Evolutionary conservation across 1,140 invertebrate species (phyloP).

Genomic region (Mercenaria mercenaria): DNA sequence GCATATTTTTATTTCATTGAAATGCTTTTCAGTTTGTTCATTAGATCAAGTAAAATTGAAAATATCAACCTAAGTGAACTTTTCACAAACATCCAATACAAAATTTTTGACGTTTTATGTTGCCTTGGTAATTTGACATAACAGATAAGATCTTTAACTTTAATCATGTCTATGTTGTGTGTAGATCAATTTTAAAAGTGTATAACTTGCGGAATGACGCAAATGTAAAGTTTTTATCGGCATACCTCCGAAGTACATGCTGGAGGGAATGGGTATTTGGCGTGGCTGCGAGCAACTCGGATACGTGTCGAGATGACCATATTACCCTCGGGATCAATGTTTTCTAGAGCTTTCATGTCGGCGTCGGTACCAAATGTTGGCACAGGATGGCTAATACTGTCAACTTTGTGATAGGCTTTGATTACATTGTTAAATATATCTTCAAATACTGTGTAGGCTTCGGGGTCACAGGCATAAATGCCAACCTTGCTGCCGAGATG

Average conservation of each 20-base stretch:
- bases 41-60: too few species aligned
- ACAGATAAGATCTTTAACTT: too few species aligned
- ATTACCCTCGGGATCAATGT: constrained; percentile 85
- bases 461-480: constrained; percentile 81
- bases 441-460: constrained; percentile 82
- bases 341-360: constrained; percentile 76
- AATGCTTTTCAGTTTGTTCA: too few species aligned
- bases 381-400: constrained; percentile 91
- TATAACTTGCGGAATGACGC: too few species aligned
- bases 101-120: too few species aligned
- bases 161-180: too few species aligned
- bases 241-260: constrained; percentile 92
- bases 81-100: too few species aligned
- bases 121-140: too few species aligned
- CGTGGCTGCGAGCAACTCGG: constrained; percentile 81
- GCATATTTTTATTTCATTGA: too few species aligned
- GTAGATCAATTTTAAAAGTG: too few species aligned
- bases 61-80: too few species aligned
- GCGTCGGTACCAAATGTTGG: constrained; percentile 87
- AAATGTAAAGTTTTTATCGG: too few species aligned
- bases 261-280: constrained; percentile 79
- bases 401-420: constrained; percentile 81
- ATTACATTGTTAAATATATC: constrained; percentile 81
- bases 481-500: constrained; percentile 80
- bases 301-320: constrained; percentile 88